Percentiles rank a stretch among this genome's conserved stretches.
phyloP scores from a whole-genome alignment of 2,113 vertebrate species.

The Datnioides undecimradiatus region DNA sequence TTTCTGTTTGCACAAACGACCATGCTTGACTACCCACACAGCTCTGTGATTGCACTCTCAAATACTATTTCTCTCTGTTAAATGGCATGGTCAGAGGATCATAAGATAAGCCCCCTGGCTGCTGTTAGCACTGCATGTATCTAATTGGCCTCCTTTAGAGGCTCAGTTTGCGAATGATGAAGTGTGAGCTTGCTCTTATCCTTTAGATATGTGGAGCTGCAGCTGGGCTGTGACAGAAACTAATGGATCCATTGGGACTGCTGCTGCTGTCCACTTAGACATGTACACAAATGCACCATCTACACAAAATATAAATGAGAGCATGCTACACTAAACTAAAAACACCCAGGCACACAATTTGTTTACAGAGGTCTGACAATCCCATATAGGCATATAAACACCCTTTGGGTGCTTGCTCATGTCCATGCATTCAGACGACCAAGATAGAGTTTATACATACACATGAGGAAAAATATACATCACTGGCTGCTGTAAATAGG shows the following conservation, averaged over 20 bases:
- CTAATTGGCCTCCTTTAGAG: slow-evolving; percentile 72
- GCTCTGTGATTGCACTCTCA: slow-evolving; percentile 2
- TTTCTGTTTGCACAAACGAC: slow-evolving; percentile 14
- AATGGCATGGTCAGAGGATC: slow-evolving; percentile 55
- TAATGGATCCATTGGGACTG: slow-evolving; percentile 60
- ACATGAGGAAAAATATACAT: background rate
- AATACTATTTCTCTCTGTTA: slow-evolving; percentile 7
- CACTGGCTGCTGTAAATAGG: background rate
- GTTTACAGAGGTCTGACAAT: background rate
- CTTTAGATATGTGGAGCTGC: slow-evolving; percentile 46
- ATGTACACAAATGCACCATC: slow-evolving; percentile 4
- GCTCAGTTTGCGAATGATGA: slow-evolving; percentile 64
- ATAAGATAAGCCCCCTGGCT: slow-evolving; percentile 56
- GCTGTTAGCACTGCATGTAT: slow-evolving; percentile 55
- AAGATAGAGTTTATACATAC: background rate
- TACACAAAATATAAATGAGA: slow-evolving; percentile 12
- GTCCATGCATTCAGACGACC: background rate
- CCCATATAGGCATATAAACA: background rate
- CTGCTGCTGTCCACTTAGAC: slow-evolving; percentile 43
- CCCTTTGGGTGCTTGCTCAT: slow-evolving; percentile 1
- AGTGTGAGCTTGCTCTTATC: slow-evolving; percentile 56
- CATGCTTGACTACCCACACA: slow-evolving; percentile 13
- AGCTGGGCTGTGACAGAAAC: slow-evolving; percentile 61
- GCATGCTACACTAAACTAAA: background rate
- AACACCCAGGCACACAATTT: background rate